phyloP scores from a whole-genome alignment of 2,113 vertebrate species.

The Hemicordylus capensis region DNA sequence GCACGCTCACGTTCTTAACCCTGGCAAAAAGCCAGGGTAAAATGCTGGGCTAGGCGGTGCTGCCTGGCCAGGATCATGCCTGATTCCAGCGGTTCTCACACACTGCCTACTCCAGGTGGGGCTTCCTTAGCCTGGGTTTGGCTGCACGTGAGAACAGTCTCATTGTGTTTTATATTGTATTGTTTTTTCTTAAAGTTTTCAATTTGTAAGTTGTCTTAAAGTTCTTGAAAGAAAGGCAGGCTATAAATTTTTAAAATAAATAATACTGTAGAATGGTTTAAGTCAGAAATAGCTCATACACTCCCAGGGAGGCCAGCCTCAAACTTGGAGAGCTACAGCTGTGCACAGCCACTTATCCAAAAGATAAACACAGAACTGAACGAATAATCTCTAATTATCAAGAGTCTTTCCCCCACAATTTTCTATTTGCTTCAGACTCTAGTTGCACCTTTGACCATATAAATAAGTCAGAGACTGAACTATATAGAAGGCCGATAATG shows the following conservation, averaged over 20 bases:
- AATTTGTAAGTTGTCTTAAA: too few species aligned
- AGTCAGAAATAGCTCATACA: not conserved
- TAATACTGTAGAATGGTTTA: not conserved
- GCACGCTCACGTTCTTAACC: too few species aligned
- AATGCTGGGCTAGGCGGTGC: too few species aligned
- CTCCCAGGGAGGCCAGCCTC: not conserved
- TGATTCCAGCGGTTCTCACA: too few species aligned
- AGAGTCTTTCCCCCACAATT: not conserved
- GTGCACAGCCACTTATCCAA: not conserved
- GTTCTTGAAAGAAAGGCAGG: too few species aligned
- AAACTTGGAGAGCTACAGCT: not conserved
- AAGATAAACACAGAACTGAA: not conserved
- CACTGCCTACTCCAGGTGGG: too few species aligned
- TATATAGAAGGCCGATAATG: not conserved
- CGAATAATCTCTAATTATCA: not conserved
- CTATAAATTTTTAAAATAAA: not conserved
- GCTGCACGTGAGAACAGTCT: too few species aligned
- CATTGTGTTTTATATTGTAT: too few species aligned
- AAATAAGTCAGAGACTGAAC: not conserved
- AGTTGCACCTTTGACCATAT: not conserved
- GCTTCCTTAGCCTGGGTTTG: too few species aligned
- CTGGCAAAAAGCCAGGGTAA: too few species aligned
- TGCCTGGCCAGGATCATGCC: too few species aligned
- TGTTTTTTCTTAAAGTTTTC: too few species aligned
- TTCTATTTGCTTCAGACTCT: not conserved